Percentiles rank a stretch among this genome's conserved stretches.
phyloP scores from a whole-genome alignment of 2,113 vertebrate genomes.

The Pluvialis apricaria region DNA sequence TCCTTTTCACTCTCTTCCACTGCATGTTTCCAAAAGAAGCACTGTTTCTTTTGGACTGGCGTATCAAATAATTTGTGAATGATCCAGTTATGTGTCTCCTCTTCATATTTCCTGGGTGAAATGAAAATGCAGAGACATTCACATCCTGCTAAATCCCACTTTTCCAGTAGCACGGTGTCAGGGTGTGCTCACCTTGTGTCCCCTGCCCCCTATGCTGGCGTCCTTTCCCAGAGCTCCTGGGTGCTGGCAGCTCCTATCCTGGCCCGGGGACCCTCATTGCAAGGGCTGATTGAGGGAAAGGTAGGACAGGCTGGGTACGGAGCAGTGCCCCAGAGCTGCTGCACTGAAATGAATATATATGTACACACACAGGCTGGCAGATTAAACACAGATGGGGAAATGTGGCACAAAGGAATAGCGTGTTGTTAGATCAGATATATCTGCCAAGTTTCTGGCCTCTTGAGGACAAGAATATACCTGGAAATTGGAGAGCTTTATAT shows the following conservation, averaged over 20 bases:
- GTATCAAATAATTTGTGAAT: neutral
- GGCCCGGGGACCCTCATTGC: rapidly evolving
- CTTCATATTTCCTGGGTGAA: neutral
- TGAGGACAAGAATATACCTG: neutral
- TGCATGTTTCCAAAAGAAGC: neutral
- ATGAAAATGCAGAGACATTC: neutral
- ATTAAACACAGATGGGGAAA: neutral
- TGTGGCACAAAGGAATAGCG: neutral
- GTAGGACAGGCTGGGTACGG: neutral
- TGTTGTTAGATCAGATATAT: neutral
- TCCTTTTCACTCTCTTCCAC: neutral
- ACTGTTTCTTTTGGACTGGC: neutral
- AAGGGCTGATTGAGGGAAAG: neutral
- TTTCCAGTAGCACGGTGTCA: neutral
- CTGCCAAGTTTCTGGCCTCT: neutral
- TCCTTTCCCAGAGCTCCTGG: neutral
- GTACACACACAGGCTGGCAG: neutral
- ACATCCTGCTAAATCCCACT: neutral
- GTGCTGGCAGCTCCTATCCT: neutral
- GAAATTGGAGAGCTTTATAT: neutral
- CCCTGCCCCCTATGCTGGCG: neutral
- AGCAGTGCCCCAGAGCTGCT: neutral
- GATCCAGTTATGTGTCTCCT: neutral
- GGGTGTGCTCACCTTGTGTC: neutral
- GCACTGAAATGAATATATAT: neutral